Percentiles rank a stretch among this genome's conserved stretches.
Evolutionary conservation across 2,113 vertebrate genomes (phyloP).

Genomic region (Nymphicus hollandicus): DNA sequence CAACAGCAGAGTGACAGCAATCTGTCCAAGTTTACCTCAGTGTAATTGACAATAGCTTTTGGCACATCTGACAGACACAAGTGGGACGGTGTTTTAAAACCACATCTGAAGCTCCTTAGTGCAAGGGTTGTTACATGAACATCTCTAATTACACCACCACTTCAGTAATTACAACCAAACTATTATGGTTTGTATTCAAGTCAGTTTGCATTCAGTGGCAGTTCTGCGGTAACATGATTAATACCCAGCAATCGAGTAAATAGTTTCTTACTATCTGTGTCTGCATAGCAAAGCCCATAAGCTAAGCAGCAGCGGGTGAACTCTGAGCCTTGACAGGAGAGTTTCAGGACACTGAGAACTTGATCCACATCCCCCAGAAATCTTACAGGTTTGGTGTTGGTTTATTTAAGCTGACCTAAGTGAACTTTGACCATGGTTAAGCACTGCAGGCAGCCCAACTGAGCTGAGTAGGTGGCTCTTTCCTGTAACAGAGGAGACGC

Average conservation of each 20-base stretch:
- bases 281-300: neutral
- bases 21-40: neutral
- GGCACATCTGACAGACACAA: slow-evolving; percentile 8
- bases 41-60: neutral
- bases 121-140: neutral
- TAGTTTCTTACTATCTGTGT: neutral
- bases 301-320: neutral
- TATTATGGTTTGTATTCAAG: neutral
- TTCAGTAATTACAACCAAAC: slow-evolving; percentile 3
- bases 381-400: neutral
- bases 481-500: neutral
- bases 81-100: slow-evolving; percentile 11
- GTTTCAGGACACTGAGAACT: neutral
- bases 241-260: slow-evolving; percentile 14
- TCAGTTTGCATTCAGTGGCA: neutral
- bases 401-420: neutral
- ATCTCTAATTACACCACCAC: slow-evolving; percentile 8
- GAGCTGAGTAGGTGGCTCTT: neutral
- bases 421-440: neutral
- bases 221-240: slow-evolving; percentile 8
- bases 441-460: neutral
- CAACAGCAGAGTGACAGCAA: neutral
- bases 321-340: neutral
- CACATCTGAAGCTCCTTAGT: slow-evolving; percentile 15
- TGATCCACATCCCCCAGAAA: neutral